Evolutionary conservation across 2,888 invertebrate genomes (phyloP).

Genomic region (Esperia sulphurella): DNA sequence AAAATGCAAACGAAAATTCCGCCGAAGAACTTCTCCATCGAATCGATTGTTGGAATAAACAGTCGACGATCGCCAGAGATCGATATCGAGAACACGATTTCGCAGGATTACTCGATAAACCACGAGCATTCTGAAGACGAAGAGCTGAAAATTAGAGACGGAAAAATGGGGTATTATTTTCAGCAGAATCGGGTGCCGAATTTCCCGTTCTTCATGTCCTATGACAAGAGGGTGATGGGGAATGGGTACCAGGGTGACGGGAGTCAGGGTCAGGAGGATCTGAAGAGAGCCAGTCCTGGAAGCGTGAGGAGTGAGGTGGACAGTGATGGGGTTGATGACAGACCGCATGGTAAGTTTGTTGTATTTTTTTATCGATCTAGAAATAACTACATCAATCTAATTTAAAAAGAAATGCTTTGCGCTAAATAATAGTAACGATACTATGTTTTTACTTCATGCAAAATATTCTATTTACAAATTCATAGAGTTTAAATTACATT

Average conservation of each 20-base stretch:
- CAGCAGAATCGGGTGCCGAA: constrained; percentile 66
- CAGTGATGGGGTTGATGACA: constrained; percentile 67
- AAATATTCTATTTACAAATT: too few relatives aligned
- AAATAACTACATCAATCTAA: too few relatives aligned
- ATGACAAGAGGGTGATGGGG: constrained; percentile 56
- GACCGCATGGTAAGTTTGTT: constrained; percentile 58
- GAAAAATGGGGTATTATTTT: constrained; percentile 66
- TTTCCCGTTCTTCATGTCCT: constrained; percentile 73
- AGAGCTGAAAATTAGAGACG: constrained; percentile 57
- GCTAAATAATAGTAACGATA: too few relatives aligned
- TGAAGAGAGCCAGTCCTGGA: constrained; percentile 66
- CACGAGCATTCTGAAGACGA: constrained; percentile 61
- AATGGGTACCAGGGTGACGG: constrained; percentile 36
- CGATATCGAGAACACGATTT: constrained; percentile 66
- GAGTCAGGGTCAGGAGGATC: constrained; percentile 57
- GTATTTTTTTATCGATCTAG: neutral
- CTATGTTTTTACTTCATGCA: too few relatives aligned
- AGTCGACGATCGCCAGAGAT: constrained; percentile 65
- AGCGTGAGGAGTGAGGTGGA: constrained; percentile 69
- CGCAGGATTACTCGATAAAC: constrained; percentile 50
- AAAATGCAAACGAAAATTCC: constrained; percentile 70
- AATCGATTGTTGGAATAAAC: constrained; percentile 77
- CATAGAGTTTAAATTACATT: too few relatives aligned
- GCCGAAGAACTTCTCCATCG: constrained; percentile 82
- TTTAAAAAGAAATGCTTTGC: too few relatives aligned